phyloP scores from a whole-genome alignment of 2,888 invertebrate genomes.

The Camptogramma bilineatum region DNA sequence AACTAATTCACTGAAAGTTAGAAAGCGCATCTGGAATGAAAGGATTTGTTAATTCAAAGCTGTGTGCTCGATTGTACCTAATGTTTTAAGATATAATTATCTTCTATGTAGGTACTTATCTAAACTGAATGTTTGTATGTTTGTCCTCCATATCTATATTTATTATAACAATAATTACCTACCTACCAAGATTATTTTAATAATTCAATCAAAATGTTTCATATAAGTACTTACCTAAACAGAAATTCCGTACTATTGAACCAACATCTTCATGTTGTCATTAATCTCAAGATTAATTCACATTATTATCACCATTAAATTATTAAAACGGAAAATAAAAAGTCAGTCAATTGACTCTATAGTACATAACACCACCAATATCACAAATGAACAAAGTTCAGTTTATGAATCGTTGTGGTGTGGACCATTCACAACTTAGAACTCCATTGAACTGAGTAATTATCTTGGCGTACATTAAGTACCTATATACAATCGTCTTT shows the following conservation, averaged over 20 bases:
- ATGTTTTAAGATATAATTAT: background rate
- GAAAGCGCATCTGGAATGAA: background rate
- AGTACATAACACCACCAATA: background rate
- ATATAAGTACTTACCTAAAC: too few species aligned
- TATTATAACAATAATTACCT: too few species aligned
- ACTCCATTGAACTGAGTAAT: background rate
- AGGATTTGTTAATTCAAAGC: background rate
- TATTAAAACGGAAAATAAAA: background rate
- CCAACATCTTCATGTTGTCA: too few species aligned
- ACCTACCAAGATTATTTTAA: too few species aligned
- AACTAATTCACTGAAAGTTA: constrained; percentile 61
- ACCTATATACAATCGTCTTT: background rate
- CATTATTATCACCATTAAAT: too few species aligned
- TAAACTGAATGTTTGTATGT: too few species aligned
- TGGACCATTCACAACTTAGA: background rate
- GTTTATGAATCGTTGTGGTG: background rate
- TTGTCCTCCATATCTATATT: too few species aligned
- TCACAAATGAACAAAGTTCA: background rate
- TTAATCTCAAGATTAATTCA: too few species aligned
- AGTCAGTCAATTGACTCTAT: constrained; percentile 3
- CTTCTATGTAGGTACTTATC: too few species aligned
- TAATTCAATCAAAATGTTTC: too few species aligned
- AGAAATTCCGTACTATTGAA: too few species aligned
- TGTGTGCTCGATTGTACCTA: background rate
- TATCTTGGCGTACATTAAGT: background rate